phyloP scores from a whole-genome alignment of 2,888 invertebrate species.

The Eledona agricola region DNA sequence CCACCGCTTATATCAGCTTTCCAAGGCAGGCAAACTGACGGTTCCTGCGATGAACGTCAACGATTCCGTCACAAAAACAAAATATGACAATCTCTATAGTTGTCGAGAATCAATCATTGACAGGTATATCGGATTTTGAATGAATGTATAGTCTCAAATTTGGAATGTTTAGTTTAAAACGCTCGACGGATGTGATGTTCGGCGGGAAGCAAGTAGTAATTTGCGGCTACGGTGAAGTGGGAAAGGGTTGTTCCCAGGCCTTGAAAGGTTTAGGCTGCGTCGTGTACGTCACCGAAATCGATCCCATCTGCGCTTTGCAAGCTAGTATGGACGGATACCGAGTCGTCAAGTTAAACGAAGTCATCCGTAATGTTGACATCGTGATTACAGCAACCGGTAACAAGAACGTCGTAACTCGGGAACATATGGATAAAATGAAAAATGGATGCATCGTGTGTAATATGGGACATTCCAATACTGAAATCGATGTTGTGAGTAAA shows the following conservation, averaged over 20 bases:
- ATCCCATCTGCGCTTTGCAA: constrained; percentile 97
- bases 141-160: constrained; percentile 1
- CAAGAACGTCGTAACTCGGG: constrained; percentile 93
- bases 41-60: constrained; percentile 99
- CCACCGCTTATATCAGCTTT: constrained; percentile 93
- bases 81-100: constrained; percentile 96
- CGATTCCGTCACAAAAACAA: constrained; percentile 97
- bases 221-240: constrained; percentile 97
- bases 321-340: constrained; percentile 98
- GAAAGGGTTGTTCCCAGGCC: constrained; percentile 96
- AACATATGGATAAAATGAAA: constrained; percentile 97
- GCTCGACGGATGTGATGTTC: constrained; percentile 96
- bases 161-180: constrained; percentile 68
- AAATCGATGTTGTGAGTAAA: constrained; percentile 85
- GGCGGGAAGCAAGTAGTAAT: constrained; percentile 96
- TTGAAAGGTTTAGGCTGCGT: constrained; percentile 94
- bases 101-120: constrained; percentile 93
- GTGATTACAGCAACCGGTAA: constrained; percentile 98
- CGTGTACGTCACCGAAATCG: constrained; percentile 93
- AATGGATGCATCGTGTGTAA: constrained; percentile 95
- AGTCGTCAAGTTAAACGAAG: constrained; percentile 94
- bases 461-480: constrained; percentile 97
- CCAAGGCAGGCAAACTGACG: constrained; percentile 91
- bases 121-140: constrained; percentile 65
- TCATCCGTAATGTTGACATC: constrained; percentile 91